Conservation (phyloP, 1,140 invertebrate species). For the Solen grandis region DNA sequence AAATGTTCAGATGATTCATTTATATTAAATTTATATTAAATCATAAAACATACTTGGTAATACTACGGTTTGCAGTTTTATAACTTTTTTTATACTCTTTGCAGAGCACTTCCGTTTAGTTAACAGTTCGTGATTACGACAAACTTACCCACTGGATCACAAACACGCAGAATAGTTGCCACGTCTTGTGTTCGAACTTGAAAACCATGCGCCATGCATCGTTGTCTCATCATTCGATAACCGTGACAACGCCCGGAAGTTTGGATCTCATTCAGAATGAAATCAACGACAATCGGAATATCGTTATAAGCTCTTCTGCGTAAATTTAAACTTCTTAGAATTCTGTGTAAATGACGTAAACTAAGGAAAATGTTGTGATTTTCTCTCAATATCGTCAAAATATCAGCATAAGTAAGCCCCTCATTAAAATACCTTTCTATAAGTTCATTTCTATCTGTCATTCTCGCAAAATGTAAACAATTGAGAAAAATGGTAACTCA, state of each 20-base stretch:
- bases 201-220: conserved; percentile 1
- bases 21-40: no score
- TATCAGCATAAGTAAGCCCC: no score
- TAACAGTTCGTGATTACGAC: not conserved
- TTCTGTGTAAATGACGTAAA: no score
- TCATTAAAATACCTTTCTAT: no score
- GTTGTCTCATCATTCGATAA: conserved; percentile 52
- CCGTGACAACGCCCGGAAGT: conserved; percentile 17
- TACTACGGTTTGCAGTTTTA: not conserved
- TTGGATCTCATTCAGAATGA: conserved; percentile 20
- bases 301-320: not conserved
- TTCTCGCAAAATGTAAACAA: no score
- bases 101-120: not conserved
- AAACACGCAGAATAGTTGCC: not conserved
- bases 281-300: not conserved
- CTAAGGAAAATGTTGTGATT: no score
- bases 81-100: not conserved
- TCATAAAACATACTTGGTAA: not conserved
- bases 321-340: no score
- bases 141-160: not conserved
- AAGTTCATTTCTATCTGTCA: no score
- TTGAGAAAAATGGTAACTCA: no score
- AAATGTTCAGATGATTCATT: no score
- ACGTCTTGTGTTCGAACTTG: no score
- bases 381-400: no score